Percentiles rank a stretch among this genome's conserved stretches.
phyloP scores from a whole-genome alignment of 1,140 invertebrate species.

The Euura lappo region DNA sequence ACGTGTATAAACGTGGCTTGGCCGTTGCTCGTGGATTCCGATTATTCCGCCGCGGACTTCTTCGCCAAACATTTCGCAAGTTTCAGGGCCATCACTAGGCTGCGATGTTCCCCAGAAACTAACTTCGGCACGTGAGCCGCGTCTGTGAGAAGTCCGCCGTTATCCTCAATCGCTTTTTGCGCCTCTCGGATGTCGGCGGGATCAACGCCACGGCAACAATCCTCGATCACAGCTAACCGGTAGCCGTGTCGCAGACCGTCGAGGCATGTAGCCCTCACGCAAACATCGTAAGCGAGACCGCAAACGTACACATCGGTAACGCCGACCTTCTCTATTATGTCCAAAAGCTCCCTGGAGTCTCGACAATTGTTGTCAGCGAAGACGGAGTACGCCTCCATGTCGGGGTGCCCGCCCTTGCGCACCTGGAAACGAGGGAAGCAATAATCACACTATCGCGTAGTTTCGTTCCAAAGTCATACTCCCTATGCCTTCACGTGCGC shows the following conservation, averaged over 20 bases:
- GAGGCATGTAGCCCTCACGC: slow-evolving; percentile 73
- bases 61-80: slow-evolving; percentile 24
- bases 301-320: slow-evolving; percentile 80
- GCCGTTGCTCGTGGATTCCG: too few relatives aligned
- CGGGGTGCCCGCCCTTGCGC: slow-evolving; percentile 75
- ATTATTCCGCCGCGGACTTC: neutral
- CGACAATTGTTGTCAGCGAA: slow-evolving; percentile 78
- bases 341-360: slow-evolving; percentile 67
- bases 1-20: too few relatives aligned
- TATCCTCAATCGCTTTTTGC: slow-evolving; percentile 58
- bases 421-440: slow-evolving; percentile 52
- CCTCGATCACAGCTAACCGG: slow-evolving; percentile 72
- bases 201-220: slow-evolving; percentile 72
- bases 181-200: slow-evolving; percentile 60
- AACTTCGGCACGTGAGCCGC: slow-evolving; percentile 65
- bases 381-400: slow-evolving; percentile 82
- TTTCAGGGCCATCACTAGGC: slow-evolving; percentile 61
- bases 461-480: too few relatives aligned
- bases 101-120: slow-evolving; percentile 64
- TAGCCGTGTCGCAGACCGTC: slow-evolving; percentile 72
- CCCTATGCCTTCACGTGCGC: too few relatives aligned
- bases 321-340: slow-evolving; percentile 63
- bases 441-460: too few relatives aligned
- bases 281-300: slow-evolving; percentile 82
- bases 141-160: slow-evolving; percentile 64